Evolutionary conservation across 1,140 invertebrate species (phyloP), one percentile per base, ranked within the genome.

Genomic region (Heliconius melpomene): DNA sequence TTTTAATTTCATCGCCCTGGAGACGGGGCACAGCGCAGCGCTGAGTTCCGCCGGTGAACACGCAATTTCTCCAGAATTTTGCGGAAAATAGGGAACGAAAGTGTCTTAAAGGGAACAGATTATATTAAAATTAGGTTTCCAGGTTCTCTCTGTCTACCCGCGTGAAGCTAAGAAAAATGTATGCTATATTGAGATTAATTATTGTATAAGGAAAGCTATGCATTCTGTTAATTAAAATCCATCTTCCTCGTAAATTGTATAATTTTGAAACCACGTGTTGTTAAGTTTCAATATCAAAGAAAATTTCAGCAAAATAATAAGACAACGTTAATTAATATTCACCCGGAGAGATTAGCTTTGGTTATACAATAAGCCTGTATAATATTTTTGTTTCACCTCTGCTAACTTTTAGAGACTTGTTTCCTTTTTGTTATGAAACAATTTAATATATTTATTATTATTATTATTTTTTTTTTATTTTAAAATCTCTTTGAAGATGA

Each of bases 261-360:
- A 29, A 66, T 29, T 66, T 66, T 66, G 60, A 66, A 66, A 66
- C 60, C 60, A 66, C 60, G 60, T 66, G 60, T 29, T 66, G 60
- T 23, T 29, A 66, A 29, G 60, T 66, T 66, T 66, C 60, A 66
- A 66, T 66, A 66, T 66, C 60, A 66, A 66, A 66, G 60, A 29
- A 66, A 66, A 66, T 66, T 66, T 29, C 60, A 29, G 26, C 26
- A 66, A 66, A 66, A 66, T 66, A 66, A 66, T 66, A 66, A 29
- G 60, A 29, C 60, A 66, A 66, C 26, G 60, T 29, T 66, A 66
- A 66, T 66, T 66, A 66, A 66, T 66, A 66, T 66, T 66, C 60
- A 66, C 3, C 60, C 9, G 26, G 26, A 23, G 60, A 66, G 60
- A 66, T 66, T 66, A 66, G 60, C 60, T 66, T 66, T 66, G 26